Evolutionary conservation across 2,888 invertebrate species (phyloP).

Genomic region (Pachydiplax longipennis): DNA sequence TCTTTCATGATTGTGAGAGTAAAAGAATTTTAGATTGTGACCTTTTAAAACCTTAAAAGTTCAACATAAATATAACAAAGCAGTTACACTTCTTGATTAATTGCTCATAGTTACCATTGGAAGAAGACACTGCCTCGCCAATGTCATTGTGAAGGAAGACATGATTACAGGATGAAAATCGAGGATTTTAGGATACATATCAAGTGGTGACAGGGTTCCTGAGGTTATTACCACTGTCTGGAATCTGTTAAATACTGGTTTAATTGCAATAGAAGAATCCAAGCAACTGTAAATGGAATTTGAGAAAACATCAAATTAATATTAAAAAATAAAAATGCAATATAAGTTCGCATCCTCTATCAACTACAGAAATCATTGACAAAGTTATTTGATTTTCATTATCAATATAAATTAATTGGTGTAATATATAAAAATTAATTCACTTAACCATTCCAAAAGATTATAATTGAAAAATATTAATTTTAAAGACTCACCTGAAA

Average conservation of each 20-base stretch:
- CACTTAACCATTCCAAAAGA: too few species aligned
- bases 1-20: background rate
- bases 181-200: conserved; percentile 99
- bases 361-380: too few species aligned
- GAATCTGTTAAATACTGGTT: conserved; percentile 95
- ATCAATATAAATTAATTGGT: too few species aligned
- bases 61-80: background rate
- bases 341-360: too few species aligned
- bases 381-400: too few species aligned
- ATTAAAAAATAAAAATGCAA: too few species aligned
- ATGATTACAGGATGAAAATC: conserved; percentile 97
- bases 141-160: conserved; percentile 98
- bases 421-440: too few species aligned
- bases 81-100: background rate
- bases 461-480: too few species aligned
- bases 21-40: background rate
- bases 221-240: conserved; percentile 98
- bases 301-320: too few species aligned
- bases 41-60: background rate
- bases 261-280: conserved; percentile 98
- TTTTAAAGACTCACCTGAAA: conserved; percentile 66
- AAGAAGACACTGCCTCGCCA: conserved; percentile 92
- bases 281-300: conserved; percentile 78
- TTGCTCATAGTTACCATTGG: conserved; percentile 79
- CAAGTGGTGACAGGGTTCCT: conserved; percentile 97